phyloP scores from a whole-genome alignment of 2,797 vertebrate genomes.

The Peromyscus eremicus region DNA sequence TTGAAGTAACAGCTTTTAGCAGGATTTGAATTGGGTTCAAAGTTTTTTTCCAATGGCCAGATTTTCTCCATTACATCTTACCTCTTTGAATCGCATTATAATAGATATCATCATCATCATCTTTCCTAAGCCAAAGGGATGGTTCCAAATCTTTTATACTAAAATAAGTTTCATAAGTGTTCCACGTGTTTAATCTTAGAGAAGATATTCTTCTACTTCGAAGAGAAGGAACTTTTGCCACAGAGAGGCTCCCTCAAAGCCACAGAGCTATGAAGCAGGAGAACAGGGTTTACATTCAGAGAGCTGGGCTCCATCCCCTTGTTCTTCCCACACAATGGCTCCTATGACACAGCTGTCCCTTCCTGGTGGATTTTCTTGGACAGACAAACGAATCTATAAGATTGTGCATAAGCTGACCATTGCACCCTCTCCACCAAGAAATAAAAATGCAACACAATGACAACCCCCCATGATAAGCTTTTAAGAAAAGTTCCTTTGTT shows the following conservation, averaged over 20 bases:
- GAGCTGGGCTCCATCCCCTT: background rate
- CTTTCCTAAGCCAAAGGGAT: constrained; percentile 28
- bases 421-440: constrained; percentile 59
- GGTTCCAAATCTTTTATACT: background rate
- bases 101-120: background rate
- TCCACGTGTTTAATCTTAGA: constrained; percentile 1
- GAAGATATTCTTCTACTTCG: constrained; percentile 12
- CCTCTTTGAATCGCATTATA: background rate
- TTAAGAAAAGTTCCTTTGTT: constrained; percentile 29
- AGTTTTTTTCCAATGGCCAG: constrained; percentile 19
- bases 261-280: background rate
- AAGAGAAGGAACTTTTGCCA: background rate
- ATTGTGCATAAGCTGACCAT: background rate
- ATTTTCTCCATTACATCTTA: background rate
- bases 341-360: background rate
- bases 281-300: background rate
- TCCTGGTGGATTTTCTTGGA: background rate
- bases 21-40: constrained; percentile 24
- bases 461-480: constrained; percentile 9
- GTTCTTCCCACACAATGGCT: background rate
- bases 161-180: background rate
- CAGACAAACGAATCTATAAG: constrained; percentile 15
- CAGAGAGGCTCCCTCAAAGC: background rate
- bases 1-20: background rate
- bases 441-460: background rate